Base-by-base conservation (phyloP, 2,888 invertebrate genomes). In the Drosophila neotestacea region DNA sequence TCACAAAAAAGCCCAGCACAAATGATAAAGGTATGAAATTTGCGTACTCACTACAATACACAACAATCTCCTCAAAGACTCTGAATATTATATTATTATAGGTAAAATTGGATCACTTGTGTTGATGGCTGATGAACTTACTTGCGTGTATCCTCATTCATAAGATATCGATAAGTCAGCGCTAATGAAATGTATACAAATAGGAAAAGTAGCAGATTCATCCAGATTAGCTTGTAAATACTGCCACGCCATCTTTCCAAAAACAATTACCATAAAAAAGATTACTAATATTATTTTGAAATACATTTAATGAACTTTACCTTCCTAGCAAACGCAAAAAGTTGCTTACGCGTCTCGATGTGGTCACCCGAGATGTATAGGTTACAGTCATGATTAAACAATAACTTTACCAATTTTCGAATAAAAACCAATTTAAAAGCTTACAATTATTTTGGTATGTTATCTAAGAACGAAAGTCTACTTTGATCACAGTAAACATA, bases 211-310 rank as follows among this genome's bases (percentile, higher is more conserved):
- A 96, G 89, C 52, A 98, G 93, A 92, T 98, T 98, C 74, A 96
- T 93, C 97, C 97, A 98, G 65, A 98, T 95, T 73, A 98, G 93
- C 93, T 98, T 98, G 94, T 98, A 98, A 86, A 98, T 96, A 91
- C 98, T 98, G 36, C 98, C 98, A 75, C 95, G 95, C 98, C 98
- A 98, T 94, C 97, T 97, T 94, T 64, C 22, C 4, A 5, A 0
- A 5, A 22, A 10, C 6, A 5, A 13, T 5, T n/a, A 39, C 2
- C 94, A 94, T 34, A 1, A 0, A 9, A 3, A 28, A 27, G 5
- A 28, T 7, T 16, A 3, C 11, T 16, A 3, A 36, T n/a, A 22
- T 22, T 1, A 10, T 32, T 4, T 22, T 1, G 9, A 7, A 28
- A 13, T 6, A 27, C 4, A 32, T 11, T 32, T 4, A 1, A 16